A percentile compares a stretch with the other conserved stretches of the same genome.
These are phyloP conservation scores for Venturia canescens DNA, from an alignment of 1,140 invertebrate species.

Conservation along the genomic window DNA sequence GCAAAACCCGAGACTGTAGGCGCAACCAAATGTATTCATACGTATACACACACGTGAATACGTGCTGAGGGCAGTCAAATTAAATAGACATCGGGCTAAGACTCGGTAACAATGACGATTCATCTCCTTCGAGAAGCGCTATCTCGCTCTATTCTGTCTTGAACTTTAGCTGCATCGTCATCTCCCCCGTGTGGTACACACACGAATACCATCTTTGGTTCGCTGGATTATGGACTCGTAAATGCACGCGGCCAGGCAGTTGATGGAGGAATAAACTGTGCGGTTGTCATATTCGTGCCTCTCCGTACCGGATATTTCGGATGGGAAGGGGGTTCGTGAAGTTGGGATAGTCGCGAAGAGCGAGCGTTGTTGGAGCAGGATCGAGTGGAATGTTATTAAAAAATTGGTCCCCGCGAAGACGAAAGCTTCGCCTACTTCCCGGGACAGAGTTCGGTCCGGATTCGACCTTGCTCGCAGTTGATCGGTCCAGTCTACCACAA, in stretches of 20 bases:
- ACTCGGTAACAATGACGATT: slow-evolving; percentile 40
- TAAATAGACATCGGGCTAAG: slow-evolving; percentile 37
- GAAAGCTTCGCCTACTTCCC: too few species aligned
- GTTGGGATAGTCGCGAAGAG: neutral
- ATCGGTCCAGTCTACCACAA: slow-evolving; percentile 52
- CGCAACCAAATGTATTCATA: neutral
- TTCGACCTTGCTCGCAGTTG: slow-evolving; percentile 38
- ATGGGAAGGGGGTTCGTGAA: slow-evolving; percentile 5
- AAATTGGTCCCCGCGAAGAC: too few species aligned
- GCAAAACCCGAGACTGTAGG: neutral
- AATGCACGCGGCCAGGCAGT: slow-evolving; percentile 50
- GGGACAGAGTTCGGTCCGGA: neutral
- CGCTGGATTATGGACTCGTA: slow-evolving; percentile 59
- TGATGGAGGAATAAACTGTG: neutral
- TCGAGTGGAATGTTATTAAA: too few species aligned
- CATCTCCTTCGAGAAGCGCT: slow-evolving; percentile 9
- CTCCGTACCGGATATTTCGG: neutral
- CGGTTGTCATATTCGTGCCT: neutral
- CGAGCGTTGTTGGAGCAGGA: too few species aligned
- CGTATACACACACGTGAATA: slow-evolving; percentile 7
- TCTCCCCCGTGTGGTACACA: slow-evolving; percentile 25
- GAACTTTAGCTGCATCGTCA: slow-evolving; percentile 25
- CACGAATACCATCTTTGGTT: slow-evolving; percentile 61
- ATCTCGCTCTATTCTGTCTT: neutral
- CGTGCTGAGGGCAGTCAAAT: slow-evolving; percentile 35